Evolutionary conservation across 2,888 invertebrate genomes (phyloP).

Genomic region (Argyresthia goedartella): DNA sequence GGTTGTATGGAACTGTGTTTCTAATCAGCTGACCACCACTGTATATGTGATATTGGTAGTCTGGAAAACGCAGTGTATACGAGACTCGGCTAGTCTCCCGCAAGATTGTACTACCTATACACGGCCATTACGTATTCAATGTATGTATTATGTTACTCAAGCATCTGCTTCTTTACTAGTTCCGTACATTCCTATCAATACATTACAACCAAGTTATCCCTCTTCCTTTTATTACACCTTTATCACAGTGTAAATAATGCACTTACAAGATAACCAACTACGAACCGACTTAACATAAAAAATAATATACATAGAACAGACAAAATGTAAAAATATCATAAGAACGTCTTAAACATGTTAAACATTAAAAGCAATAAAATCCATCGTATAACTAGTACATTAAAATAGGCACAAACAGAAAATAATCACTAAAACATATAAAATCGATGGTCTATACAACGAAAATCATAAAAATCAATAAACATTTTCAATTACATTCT

Average conservation of each 20-base stretch:
- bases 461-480: not conserved
- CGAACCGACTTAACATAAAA: conserved; percentile 33
- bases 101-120: no score
- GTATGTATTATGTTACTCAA: no score
- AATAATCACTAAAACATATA: not conserved
- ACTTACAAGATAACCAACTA: conserved; percentile 46
- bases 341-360: not conserved
- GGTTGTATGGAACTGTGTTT: no score
- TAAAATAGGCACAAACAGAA: not conserved
- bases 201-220: conserved; percentile 5
- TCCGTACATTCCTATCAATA: no score
- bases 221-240: conserved; percentile 53
- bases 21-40: no score
- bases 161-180: no score
- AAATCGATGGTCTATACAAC: not conserved
- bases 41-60: no score
- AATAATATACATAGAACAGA: conserved; percentile 23
- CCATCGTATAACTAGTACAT: not conserved
- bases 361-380: not conserved
- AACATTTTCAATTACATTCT: not conserved
- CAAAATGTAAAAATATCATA: conserved; percentile 18
- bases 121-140: no score
- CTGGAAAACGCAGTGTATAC: no score
- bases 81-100: no score
- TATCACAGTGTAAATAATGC: conserved; percentile 71